Conservation (phyloP, 1,140 invertebrate species). For the Drosophila mojavensis region DNA sequence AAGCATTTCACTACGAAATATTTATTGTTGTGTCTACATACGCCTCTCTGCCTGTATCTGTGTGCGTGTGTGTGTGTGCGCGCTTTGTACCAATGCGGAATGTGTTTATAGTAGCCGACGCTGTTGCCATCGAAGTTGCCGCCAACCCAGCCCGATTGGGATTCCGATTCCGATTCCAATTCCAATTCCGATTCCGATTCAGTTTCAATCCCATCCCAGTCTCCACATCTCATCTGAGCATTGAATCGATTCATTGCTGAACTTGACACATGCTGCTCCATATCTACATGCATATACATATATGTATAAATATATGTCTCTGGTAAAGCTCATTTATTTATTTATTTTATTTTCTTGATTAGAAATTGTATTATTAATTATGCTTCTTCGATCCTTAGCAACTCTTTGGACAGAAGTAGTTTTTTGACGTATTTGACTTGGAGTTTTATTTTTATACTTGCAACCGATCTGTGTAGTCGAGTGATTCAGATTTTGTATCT, state of each 20-base stretch:
- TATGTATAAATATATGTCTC: background rate
- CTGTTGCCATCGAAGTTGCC: constrained; percentile 38
- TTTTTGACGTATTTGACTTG: too few relatives aligned
- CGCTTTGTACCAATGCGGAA: constrained; percentile 56
- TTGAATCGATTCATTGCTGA: constrained; percentile 13
- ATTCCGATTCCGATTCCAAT: background rate
- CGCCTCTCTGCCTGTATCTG: background rate
- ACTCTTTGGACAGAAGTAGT: too few relatives aligned
- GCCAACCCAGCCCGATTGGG: background rate
- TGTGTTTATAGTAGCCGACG: constrained; percentile 70
- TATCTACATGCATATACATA: background rate
- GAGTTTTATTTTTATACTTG: too few relatives aligned
- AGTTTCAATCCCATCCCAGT: constrained; percentile 3
- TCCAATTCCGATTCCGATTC: background rate
- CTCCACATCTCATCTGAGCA: background rate
- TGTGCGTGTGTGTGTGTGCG: constrained; percentile 10
- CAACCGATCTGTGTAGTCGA: too few relatives aligned
- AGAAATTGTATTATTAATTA: background rate
- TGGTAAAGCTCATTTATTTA: background rate
- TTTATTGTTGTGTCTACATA: constrained; percentile 61
- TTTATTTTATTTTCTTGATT: background rate
- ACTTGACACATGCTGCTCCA: constrained; percentile 19
- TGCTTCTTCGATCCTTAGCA: too few relatives aligned
- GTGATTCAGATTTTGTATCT: too few relatives aligned
- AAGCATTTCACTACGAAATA: constrained; percentile 76